A percentile compares a stretch with the other conserved stretches of the same genome.
phyloP scores from a whole-genome alignment of 2,888 invertebrate genomes.

The Pristionchus mayeri region DNA sequence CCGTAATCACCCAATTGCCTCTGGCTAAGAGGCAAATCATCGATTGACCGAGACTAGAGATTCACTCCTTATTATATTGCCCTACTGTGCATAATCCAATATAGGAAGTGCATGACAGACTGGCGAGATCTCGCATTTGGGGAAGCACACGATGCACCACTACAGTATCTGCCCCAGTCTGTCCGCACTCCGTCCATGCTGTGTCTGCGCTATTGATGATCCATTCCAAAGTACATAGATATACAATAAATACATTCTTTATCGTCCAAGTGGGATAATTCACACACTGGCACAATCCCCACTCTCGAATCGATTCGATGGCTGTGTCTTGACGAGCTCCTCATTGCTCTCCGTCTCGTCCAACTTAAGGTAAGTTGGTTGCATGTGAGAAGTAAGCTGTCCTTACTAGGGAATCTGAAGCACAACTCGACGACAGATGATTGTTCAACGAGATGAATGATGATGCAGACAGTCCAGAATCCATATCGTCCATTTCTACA shows the following conservation, averaged over 20 bases:
- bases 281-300: neutral
- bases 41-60: neutral
- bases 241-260: neutral
- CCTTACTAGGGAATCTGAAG: slow-evolving; percentile 31
- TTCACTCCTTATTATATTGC: neutral
- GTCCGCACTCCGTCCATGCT: slow-evolving; percentile 9
- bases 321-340: neutral
- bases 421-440: slow-evolving; percentile 34
- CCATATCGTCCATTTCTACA: slow-evolving; percentile 20
- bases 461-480: neutral
- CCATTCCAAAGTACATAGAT: neutral
- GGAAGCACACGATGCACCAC: neutral
- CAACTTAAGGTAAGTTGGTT: neutral
- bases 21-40: neutral
- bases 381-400: neutral
- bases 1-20: neutral
- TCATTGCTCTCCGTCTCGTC: slow-evolving; percentile 13
- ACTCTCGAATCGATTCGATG: neutral
- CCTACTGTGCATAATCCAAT: neutral
- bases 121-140: slow-evolving; percentile 1
- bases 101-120: slow-evolving; percentile 3
- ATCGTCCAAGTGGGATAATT: slow-evolving; percentile 1
- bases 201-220: too few relatives aligned
- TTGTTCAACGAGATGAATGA: neutral
- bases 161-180: slow-evolving; percentile 5